Evolutionary conservation across 1,140 invertebrate species (phyloP).

Genomic region (Tetramorium parvispinum): DNA sequence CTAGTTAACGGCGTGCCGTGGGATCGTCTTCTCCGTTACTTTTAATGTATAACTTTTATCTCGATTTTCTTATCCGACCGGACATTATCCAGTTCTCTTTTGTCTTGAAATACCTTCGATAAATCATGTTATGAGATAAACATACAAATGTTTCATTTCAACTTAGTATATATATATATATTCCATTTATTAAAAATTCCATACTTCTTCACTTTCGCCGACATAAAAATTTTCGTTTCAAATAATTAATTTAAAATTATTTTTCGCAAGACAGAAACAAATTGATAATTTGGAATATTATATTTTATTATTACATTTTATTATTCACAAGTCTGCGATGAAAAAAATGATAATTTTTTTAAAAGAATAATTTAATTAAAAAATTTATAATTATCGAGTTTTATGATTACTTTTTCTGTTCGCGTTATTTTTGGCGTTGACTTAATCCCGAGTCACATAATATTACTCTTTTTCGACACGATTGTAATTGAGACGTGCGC

Average conservation of each 20-base stretch:
- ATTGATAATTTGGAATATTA: background rate
- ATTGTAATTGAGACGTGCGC: background rate
- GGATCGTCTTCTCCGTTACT: constrained; percentile 51
- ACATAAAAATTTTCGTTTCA: background rate
- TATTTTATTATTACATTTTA: background rate
- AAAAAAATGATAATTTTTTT: background rate
- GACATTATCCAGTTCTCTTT: constrained; percentile 13
- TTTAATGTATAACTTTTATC: constrained; percentile 65
- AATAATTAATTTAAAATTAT: background rate
- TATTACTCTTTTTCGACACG: background rate
- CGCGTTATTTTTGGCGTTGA: background rate
- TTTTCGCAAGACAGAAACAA: background rate
- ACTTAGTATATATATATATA: background rate
- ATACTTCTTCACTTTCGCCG: background rate
- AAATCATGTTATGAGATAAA: background rate
- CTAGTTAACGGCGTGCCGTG: background rate
- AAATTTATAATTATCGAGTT: background rate
- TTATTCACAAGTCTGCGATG: background rate
- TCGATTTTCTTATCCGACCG: background rate
- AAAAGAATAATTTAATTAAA: background rate
- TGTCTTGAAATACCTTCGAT: background rate
- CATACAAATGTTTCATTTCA: background rate
- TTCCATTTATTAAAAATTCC: background rate
- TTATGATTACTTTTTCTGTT: background rate
- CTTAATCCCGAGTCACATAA: background rate